Evolutionary conservation across 2,113 vertebrate genomes (phyloP), one percentile per base, ranked within the genome.

Genomic region (Myxocyprinus asiaticus): DNA sequence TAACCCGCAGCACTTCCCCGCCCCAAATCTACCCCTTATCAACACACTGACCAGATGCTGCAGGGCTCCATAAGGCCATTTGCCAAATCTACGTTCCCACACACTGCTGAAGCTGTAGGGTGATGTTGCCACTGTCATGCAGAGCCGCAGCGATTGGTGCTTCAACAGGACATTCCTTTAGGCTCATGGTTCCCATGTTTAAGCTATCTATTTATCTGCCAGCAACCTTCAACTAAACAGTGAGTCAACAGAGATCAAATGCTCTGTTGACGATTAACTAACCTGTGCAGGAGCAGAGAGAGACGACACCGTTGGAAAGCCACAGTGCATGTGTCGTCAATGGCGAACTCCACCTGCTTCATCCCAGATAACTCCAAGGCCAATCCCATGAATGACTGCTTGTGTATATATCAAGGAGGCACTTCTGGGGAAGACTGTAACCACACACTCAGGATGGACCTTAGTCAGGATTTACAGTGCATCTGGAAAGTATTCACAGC

Each of bases 151-250:
- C 55, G 80, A 79, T 71, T 81, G 81, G 82, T 78, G 14, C 42
- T 69, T 15, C n/a, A 15, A 48, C 22, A 33, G 22, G 22, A 69
- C 17, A 47, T 6, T 68, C 50, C 10, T 11, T 4, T 56, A 5
- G n/a, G 12, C 55, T 55, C 67, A 0, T 1, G 11, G 12, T 55
- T 69, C 6, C 47, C 33, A 4, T 86, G 78, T 90, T 88, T 83
- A 85, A 71, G 69, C 63, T 5, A 64, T 61, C 59, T 7, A 53
- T 88, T 88, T 90, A 87, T 89, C 86, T 81, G 43, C 43, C 4
- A 42, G 80, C 80, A 89, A 86, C 91, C 89, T 93, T 92, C 87
- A 89, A 85, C 90, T 78, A 65, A 81, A 59, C 71, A 66, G 14
- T 45, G 65, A 59, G 79, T 83, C 73, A 59, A 58, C 79, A 65